Evolutionary conservation across 2,888 invertebrate species (phyloP), one percentile per base, ranked within the genome.

Genomic region (Acronicta alni): DNA sequence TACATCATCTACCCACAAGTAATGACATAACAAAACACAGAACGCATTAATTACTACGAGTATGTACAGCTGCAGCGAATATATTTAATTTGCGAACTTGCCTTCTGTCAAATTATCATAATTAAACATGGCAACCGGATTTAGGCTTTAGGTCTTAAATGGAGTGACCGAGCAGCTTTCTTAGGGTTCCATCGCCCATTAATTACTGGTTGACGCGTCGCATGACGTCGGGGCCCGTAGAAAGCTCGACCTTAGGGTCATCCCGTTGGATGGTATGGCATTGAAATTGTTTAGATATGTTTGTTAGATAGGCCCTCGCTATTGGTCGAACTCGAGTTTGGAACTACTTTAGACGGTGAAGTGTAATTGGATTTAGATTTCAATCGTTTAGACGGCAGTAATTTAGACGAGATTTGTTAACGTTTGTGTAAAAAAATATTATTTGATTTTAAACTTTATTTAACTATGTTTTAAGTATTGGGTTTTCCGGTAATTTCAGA

Each of bases 191-290:
- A 61, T 72, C 41, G 62, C 54, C 72, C 64, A 86, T 89, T 89
- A 88, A 89, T 89, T 89, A 86, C 79, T 55, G 67, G 80, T 73
- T 84, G 88, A 84, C 86, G 83, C 77, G 87, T 85, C 85, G 83
- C 84, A 83, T 84, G 88, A 86, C 79, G 82, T 77, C 80, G 77
- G 81, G 75, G 81, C 70, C 79, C 75, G 81, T 89, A 89, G 90
- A 90, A 90, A 91, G 90, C 85, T 81, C 83, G 90, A 90, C 91
- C 91, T 70, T 59, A 43, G 75, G 89, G 90, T 88, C 89, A 84
- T 60, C 77, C 75, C 79, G 79, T 38, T 52, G 67, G 69, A 74
- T 68, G 68, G 60, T 37, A 59, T 59, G 74, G 55, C 69, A 67
- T 77, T 77, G 72, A 72, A 76, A 76, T 69, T 72, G 69, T 75